Evolutionary conservation across 2,113 vertebrate species (phyloP), one percentile per base, ranked within the genome.

Genomic region (Indicator indicator): DNA sequence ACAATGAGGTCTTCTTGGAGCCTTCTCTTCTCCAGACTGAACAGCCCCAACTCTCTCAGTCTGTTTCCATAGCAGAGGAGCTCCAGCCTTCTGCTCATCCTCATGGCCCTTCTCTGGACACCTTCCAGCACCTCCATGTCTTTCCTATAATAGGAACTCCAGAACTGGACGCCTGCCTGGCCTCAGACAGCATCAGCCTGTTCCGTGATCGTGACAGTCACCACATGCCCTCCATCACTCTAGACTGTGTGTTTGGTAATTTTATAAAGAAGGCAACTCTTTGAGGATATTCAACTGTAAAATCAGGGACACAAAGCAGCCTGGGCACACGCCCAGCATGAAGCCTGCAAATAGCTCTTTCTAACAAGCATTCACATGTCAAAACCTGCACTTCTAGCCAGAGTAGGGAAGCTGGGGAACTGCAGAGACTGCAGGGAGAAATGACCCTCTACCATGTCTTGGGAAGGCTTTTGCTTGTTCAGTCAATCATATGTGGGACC

Each of bases 361-460:
- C 50, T 40, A 4, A 62, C 7, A 30, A 44, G 11, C 28, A 33
- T 60, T 50, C 9, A 40, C 16, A 8, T 0, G 0, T 48, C 68
- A 48, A 44, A 82, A 85, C 4, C 14, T 14, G 18, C 21, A 27
- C 12, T 8, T 0, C 0, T 12, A 62, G 16, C 55, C 15, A 36
- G 86, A 86, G 32, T 20, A 77, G 80, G n/a, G 3, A 24, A 58
- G 2, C 23, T 46, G 42, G 67, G 62, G 69, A 91, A 46, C 13
- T 19, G 4, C 9, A 9, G 26, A 82, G 26, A 38, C 77, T 27
- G 26, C 50, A 26, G 11, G 27, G 40, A 1, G 62, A 80, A 69
- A 72, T 24, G 2, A 82, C 9, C 16, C 50, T 13, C 7, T 46
- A 23, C 16, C 6, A 2, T 5, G 21, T 16, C 1, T 23, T 67